Evolutionary conservation across 92 coral and sea anemone genomes (phyloP), one percentile per base, ranked within the genome.

Genomic region (Meandrina meandrites): DNA sequence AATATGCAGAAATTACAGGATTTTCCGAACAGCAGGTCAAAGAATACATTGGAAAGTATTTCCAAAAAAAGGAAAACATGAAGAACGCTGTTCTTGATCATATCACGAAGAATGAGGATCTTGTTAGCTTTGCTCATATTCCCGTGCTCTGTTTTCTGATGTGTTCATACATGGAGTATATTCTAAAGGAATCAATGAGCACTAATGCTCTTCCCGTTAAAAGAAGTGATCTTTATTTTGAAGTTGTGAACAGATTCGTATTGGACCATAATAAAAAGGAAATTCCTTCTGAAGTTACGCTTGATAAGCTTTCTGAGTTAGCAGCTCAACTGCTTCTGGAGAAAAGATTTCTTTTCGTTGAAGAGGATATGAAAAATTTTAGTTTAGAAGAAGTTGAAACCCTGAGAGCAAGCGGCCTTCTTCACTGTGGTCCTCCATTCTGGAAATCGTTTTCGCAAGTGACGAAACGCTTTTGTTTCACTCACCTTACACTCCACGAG

Each of bases 1-100:
- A 86, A 53, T 62, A 42, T 18, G 93, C 81, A 28, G 95, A 92
- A 73, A 87, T 92, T 48, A 75, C 86, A 36, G 95, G 95, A 42
- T 92, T 92, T 90, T 79, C 93, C 50, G 78, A 84, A 71, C 34
- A 67, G 51, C 60, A 92, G 58, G 95, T 92, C 47, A 79, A 75
- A 72, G 45, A 83, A 56, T 92, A 90, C 67, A 77, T 92, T 58
- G 79, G 60, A 17, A 92, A 79, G 68, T 92, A 81, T 79, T 86
- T 89, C 80, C 47, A 75, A 53, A 45, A 30, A 45, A 71, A 89
- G 30, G 45, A 89, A 71, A 79, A 27, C 37, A 66, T 62, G 78
- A 81, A 86, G 36, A 48, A 74, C 13, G n/a, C 37, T 84, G 84
- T 87, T 1, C 80, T 77, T 21, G 57, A 79, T 6, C 87, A 86